Evolutionary conservation across 2,113 vertebrate genomes (phyloP), one percentile per base, ranked within the genome.

Genomic region (Microcebus lehilahytsara): DNA sequence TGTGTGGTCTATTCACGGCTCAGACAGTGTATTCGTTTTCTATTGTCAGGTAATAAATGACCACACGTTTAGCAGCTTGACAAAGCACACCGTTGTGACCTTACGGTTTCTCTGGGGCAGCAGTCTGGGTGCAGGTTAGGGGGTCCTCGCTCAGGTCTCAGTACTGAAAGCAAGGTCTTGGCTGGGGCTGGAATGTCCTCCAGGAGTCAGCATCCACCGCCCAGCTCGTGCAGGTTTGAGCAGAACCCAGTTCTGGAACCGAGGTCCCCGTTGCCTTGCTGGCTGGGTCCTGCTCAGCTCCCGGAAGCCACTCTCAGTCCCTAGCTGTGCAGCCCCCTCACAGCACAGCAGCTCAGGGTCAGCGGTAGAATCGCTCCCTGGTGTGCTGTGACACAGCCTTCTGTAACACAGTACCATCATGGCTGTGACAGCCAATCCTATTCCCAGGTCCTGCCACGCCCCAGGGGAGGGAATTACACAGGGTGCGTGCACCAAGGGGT

Each of bases 401-500:
- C 32, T 9, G 6, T 60, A 23, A 34, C 32, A 5, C 53, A 30
- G 32, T 1, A 0, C 58, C 32, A 83, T 56, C 62, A 13, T 9
- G 12, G 46, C 11, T 0, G 2, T 30, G 9, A 2, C 14, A 40
- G 17, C 19, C 66, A 13, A 6, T 75, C 5, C 0, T 40, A 8
- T 20, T 85, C 17, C 22, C 19, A 46, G 40, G 11, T 66, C 30
- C 34, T 27, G 81, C n/a, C n/a, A 27, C 37, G 49, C 27, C 20
- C 5, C 0, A 25, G 56, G 46, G 34, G 51, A n/a, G 19, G 25
- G 3, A 19, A 25, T 71, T 19, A 30, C 16, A 12, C 75, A 72
- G 16, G 9, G 66, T 3, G 0, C 4, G 0, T 53, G 11, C 25
- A 6, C 19, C 56, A 42, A 3, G 1, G 22, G 19, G 8, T 4